Base-by-base conservation (phyloP, 2,113 vertebrate species). In the Fregetta grallaria region DNA sequence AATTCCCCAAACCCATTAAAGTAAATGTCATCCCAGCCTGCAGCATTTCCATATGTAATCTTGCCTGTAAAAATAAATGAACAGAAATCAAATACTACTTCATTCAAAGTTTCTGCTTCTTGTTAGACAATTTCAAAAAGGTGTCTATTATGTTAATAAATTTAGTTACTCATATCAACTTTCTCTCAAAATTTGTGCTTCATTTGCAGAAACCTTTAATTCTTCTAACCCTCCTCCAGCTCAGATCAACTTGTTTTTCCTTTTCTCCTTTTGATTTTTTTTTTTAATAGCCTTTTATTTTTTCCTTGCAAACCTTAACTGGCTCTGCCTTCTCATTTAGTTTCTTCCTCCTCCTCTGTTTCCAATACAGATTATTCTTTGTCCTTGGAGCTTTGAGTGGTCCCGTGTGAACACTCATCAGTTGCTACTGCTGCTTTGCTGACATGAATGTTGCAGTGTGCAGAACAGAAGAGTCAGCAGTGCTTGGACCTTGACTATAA, bases 261-360 rank as follows among this genome's bases (percentile, higher is more conserved):
- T 86, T 67, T 83, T 49, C 8, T 86, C 16, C 20, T 84, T 94
- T 59, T 87, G 44, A 67, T 70, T 90, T 94, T 65, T 83, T 90
- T 88, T 12, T 42, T 42, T 38, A 38, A 30, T 63, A 68, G 61
- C 7, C 3, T 83, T 76, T 81, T 58, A 9, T 58, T n/a, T 34
- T 70, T 12, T 8, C 5, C 40, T 91, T 90, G 76, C 36, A 92
- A 91, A 82, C 32, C 42, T 91, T 95, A 94, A 94, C 94, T 92
- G 67, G 70, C 68, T 91, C 96, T 92, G 93, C 94, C 95, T 92
- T 85, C 84, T 96, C 74, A 52, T 94, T 96, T 96, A 95, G 45
- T 96, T 94, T 94, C 66, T 97, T 97, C 73, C 94, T 97, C 95
- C 96, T 94, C 74, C 77, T 95, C 89, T 50, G 74, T 95, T 97